These are phyloP conservation scores for Lytechinus pictus DNA, from an alignment of 35 echinoderm and acorn worm genomes.

Conservation along the genomic window DNA sequence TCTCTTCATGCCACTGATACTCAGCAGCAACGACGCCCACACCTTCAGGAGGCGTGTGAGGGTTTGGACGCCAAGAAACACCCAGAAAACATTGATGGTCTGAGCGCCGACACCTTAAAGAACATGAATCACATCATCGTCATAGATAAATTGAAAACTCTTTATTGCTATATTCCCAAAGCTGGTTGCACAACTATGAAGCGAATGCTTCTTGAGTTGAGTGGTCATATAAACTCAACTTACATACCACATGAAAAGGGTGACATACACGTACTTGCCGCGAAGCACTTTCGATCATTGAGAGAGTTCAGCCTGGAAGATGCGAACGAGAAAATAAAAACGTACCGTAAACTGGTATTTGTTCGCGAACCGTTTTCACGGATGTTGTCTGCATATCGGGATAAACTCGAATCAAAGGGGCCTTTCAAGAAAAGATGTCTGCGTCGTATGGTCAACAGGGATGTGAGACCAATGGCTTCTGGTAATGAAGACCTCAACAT, in stretches of 20 bases:
- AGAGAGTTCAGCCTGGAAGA: background rate
- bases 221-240: background rate
- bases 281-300: constrained; percentile 22
- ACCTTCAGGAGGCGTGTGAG: background rate
- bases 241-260: background rate
- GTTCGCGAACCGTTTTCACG: constrained; percentile 69
- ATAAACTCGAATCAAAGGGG: constrained; percentile 60
- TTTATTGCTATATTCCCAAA: constrained; percentile 83
- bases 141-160: constrained; percentile 61
- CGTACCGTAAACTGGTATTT: constrained; percentile 72
- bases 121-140: constrained; percentile 44
- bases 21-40: background rate
- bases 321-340: constrained; percentile 44
- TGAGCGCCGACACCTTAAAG: background rate
- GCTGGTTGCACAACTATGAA: constrained; percentile 82
- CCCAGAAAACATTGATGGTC: background rate
- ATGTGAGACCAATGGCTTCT: background rate
- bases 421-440: background rate
- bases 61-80: background rate
- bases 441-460: background rate
- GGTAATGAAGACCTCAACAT: background rate
- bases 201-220: constrained; percentile 50
- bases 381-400: constrained; percentile 68
- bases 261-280: constrained; percentile 1
- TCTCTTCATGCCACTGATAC: background rate